These are phyloP conservation scores for Acleris laterana DNA, from an alignment of 2,888 invertebrate genomes.

Conservation along the genomic window DNA sequence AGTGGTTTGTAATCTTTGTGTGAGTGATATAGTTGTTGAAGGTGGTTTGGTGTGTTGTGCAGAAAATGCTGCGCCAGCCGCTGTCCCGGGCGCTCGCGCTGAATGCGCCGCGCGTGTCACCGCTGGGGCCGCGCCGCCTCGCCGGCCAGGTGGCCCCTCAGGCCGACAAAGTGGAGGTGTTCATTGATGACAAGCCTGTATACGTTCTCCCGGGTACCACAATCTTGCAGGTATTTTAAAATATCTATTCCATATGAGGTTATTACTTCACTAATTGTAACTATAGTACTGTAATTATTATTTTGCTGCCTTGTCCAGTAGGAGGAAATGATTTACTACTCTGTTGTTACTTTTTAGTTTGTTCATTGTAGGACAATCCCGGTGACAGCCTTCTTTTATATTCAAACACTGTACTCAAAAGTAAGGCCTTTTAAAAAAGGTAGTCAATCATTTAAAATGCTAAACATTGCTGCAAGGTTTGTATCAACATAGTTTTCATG, in stretches of 20 bases:
- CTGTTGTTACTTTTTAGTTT: too few species aligned
- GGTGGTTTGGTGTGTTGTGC: constrained; percentile 53
- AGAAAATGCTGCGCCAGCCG: constrained; percentile 91
- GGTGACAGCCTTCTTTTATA: too few species aligned
- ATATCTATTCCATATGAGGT: not conserved
- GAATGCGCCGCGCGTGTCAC: constrained; percentile 68
- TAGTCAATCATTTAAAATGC: too few species aligned
- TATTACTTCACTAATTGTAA: not conserved
- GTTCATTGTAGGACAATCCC: too few species aligned
- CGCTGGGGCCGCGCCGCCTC: constrained; percentile 74
- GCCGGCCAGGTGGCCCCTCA: constrained; percentile 79
- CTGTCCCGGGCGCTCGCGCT: constrained; percentile 87
- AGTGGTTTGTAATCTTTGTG: constrained; percentile 42
- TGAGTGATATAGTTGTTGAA: constrained; percentile 34
- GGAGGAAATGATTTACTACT: too few species aligned
- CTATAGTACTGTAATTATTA: too few species aligned
- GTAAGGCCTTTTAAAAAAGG: too few species aligned
- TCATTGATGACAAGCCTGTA: constrained; percentile 98
- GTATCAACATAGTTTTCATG: too few species aligned
- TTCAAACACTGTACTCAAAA: too few species aligned
- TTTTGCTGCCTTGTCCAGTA: too few species aligned
- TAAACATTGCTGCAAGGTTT: too few species aligned
- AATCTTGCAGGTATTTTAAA: constrained; percentile 91
- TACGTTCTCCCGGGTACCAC: constrained; percentile 98
- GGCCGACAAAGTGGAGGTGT: constrained; percentile 95